phyloP scores from a whole-genome alignment of 2,113 vertebrate genomes.

The Chlorodrepanis virens region DNA sequence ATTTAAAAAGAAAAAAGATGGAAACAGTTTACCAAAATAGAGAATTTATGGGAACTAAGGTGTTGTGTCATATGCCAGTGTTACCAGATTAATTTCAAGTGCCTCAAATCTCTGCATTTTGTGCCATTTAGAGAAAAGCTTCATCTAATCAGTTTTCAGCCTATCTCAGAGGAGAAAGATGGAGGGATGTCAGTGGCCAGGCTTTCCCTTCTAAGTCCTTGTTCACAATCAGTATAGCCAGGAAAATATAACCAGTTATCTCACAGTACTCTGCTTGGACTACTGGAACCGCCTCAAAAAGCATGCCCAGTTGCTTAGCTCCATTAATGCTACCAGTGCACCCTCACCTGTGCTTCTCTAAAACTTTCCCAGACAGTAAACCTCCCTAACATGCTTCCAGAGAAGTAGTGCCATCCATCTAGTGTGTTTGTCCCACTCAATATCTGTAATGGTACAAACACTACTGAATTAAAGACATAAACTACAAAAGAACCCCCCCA shows the following conservation, averaged over 20 bases:
- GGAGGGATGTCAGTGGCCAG: neutral
- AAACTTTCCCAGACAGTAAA: neutral
- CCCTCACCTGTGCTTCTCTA: neutral
- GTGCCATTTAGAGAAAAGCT: neutral
- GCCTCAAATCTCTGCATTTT: neutral
- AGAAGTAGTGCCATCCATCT: neutral
- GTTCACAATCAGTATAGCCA: neutral
- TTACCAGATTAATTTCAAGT: neutral
- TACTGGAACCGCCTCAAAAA: neutral
- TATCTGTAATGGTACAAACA: neutral
- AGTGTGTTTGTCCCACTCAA: neutral
- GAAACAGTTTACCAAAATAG: neutral
- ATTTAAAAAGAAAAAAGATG: neutral
- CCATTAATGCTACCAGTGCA: fast-evolving
- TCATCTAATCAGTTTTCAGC: neutral
- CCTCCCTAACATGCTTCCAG: neutral
- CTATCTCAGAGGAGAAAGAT: neutral
- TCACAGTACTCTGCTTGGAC: neutral
- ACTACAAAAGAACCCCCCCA: fast-evolving
- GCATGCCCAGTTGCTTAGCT: fast-evolving
- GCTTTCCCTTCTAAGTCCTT: neutral
- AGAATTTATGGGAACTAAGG: neutral
- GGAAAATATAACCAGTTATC: neutral
- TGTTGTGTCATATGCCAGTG: neutral
- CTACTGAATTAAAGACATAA: neutral